Evolutionary conservation across 2,888 invertebrate species (phyloP).

Genomic region (Drosophila hawaiiensis): DNA sequence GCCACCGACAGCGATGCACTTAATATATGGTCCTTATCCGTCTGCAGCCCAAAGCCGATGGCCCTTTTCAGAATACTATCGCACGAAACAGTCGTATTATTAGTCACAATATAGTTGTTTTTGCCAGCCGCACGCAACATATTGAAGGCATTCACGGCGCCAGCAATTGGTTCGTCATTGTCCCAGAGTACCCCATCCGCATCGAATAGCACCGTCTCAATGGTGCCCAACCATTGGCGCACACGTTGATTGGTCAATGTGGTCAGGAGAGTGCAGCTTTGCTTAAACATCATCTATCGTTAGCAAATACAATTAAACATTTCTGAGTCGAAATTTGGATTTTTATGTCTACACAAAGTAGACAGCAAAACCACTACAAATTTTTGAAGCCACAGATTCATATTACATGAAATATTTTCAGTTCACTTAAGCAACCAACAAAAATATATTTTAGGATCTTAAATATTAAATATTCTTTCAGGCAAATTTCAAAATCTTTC

Average conservation of each 20-base stretch:
- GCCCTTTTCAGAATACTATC: conserved; percentile 42
- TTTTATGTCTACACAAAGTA: neutral
- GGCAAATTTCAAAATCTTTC: neutral
- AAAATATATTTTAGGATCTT: neutral
- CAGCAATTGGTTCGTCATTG: conserved; percentile 36
- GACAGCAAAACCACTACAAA: neutral
- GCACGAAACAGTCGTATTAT: conserved; percentile 32
- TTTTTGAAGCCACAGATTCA: no score
- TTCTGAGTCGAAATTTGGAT: neutral
- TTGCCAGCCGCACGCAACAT: conserved; percentile 33
- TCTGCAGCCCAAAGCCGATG: conserved; percentile 25
- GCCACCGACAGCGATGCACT: conserved; percentile 43
- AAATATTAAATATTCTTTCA: neutral
- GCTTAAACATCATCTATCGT: conserved; percentile 44
- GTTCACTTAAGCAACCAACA: neutral
- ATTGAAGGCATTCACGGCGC: conserved; percentile 55
- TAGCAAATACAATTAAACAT: neutral
- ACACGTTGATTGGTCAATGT: conserved; percentile 54
- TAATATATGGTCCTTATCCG: conserved; percentile 19
- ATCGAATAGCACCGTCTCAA: conserved; percentile 60
- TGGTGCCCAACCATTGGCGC: conserved; percentile 52
- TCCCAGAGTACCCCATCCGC: conserved; percentile 70
- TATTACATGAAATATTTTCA: neutral
- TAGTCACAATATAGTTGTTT: conserved; percentile 42
- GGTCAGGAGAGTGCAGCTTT: conserved; percentile 49